A percentile compares a stretch with the other conserved stretches of the same genome.
These are phyloP conservation scores for Perca fluviatilis DNA, from an alignment of 2,113 vertebrate species.

Conservation along the genomic window DNA sequence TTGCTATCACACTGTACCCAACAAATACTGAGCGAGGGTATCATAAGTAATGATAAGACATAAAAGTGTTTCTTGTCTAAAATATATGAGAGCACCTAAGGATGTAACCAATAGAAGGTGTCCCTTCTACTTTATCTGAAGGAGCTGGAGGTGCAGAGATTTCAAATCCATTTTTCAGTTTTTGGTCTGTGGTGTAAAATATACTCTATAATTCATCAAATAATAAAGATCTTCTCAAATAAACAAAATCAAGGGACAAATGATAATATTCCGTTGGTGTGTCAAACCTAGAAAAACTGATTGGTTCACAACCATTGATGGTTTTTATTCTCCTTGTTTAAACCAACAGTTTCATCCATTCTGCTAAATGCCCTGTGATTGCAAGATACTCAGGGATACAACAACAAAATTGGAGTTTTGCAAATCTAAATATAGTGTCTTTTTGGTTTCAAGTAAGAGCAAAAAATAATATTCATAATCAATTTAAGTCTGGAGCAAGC, in stretches of 20 bases:
- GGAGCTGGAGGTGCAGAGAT: conserved; percentile 68
- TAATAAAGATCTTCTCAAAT: conserved; percentile 67
- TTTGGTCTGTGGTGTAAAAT: conserved; percentile 78
- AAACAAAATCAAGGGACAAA: conserved; percentile 65
- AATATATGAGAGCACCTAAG: conserved; percentile 71
- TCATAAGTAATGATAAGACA: conserved; percentile 78
- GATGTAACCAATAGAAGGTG: conserved; percentile 69
- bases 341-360: conserved; percentile 49
- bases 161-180: conserved; percentile 63
- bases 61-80: conserved; percentile 77
- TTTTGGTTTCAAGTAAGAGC: conserved; percentile 84
- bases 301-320: conserved; percentile 35
- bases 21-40: conserved; percentile 81
- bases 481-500: conserved; percentile 80
- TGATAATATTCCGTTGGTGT: conserved; percentile 62
- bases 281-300: conserved; percentile 44
- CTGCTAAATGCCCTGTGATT: conserved; percentile 75
- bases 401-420: conserved; percentile 58
- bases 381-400: conserved; percentile 65
- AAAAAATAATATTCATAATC: conserved; percentile 79
- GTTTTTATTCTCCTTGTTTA: conserved; percentile 40
- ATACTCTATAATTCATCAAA: conserved; percentile 70
- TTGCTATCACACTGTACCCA: conserved; percentile 82
- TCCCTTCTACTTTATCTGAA: conserved; percentile 63
- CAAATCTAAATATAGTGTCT: conserved; percentile 78